Conservation (phyloP, 2,113 vertebrate species). For the Microcebus tavaratra region DNA sequence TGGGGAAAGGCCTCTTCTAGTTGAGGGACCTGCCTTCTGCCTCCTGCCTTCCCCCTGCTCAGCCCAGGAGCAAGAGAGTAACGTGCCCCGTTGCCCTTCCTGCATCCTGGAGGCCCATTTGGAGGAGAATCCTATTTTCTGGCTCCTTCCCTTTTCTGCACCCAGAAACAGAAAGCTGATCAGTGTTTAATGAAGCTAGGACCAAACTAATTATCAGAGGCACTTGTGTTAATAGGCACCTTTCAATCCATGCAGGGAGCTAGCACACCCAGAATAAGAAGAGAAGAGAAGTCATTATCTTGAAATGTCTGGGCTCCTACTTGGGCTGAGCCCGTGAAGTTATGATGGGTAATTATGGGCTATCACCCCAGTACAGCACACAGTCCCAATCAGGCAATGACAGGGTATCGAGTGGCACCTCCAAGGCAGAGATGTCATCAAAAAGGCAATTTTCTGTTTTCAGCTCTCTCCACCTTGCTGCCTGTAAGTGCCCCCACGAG, state of each 20-base stretch:
- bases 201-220: slow-evolving; percentile 75
- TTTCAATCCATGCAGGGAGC: slow-evolving; percentile 67
- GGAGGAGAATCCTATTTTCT: background rate
- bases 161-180: slow-evolving; percentile 49
- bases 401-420: background rate
- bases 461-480: background rate
- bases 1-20: background rate
- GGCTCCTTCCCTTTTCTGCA: slow-evolving; percentile 42
- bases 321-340: slow-evolving; percentile 71
- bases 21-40: background rate
- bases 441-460: background rate
- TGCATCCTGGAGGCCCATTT: background rate
- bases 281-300: slow-evolving; percentile 71
- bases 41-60: background rate
- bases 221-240: slow-evolving; percentile 75
- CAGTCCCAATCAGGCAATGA: slow-evolving; percentile 53
- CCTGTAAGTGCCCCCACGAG: background rate
- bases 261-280: slow-evolving; percentile 69
- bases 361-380: slow-evolving; percentile 22
- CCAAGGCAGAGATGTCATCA: slow-evolving; percentile 40
- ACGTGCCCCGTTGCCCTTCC: background rate
- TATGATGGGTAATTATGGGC: slow-evolving; percentile 72
- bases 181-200: slow-evolving; percentile 69
- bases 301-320: slow-evolving; percentile 62
- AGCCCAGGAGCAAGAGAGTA: background rate